phyloP scores from a whole-genome alignment of 2,888 invertebrate species.

The Cephonodes hylas region DNA sequence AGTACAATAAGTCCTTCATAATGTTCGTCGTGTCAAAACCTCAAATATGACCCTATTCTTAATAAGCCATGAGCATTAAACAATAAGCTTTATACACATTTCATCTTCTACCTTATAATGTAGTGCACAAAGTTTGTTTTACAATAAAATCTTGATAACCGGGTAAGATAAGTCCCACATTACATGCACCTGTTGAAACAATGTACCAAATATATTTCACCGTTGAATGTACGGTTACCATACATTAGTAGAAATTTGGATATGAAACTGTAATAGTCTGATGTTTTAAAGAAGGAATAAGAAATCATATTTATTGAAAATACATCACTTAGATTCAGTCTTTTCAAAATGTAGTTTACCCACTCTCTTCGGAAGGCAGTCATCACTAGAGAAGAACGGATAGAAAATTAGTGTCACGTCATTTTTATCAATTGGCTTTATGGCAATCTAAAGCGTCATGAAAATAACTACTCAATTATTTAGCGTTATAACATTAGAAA shows the following conservation, averaged over 20 bases:
- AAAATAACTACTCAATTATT: too few relatives aligned
- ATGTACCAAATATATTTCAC: not conserved
- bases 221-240: not conserved
- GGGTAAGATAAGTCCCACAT: slow-evolving; percentile 9
- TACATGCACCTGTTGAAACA: slow-evolving; percentile 8
- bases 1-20: not conserved
- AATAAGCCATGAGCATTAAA: not conserved
- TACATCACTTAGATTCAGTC: too few relatives aligned
- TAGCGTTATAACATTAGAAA: too few relatives aligned
- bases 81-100: not conserved
- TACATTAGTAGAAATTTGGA: too few relatives aligned
- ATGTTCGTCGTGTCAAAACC: not conserved
- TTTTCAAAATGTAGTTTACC: too few relatives aligned
- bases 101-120: not conserved
- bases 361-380: too few relatives aligned
- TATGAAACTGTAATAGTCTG: not conserved
- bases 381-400: too few relatives aligned
- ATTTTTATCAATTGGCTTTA: too few relatives aligned
- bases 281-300: not conserved
- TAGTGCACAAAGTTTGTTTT: not conserved
- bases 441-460: too few relatives aligned
- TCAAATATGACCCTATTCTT: not conserved
- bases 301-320: too few relatives aligned
- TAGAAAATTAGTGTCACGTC: too few relatives aligned
- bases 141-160: not conserved